Evolutionary conservation across 2,113 vertebrate species (phyloP), one percentile per base, ranked within the genome.

Genomic region (Myrmophylax atrothorax): DNA sequence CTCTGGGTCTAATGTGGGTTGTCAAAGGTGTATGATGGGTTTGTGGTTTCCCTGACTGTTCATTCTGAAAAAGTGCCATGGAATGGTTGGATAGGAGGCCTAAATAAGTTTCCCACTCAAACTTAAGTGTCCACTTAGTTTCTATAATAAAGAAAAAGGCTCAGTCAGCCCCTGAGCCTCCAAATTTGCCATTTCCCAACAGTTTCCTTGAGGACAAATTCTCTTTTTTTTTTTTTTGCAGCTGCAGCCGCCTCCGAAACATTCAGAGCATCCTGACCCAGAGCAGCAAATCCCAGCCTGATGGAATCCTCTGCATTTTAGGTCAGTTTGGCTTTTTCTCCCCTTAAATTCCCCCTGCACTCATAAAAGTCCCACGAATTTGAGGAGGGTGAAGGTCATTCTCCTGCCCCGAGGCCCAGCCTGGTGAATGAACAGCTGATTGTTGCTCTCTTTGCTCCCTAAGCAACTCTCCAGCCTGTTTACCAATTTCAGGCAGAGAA

Each of bases 231-330:
- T 42, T 42, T 6, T 92, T 49, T 96, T 97, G 38, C 97, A 99
- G 99, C 90, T 99, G 99, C 90, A 98, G 98, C 94, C 99, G 99
- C 56, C 98, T 99, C 94, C 98, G 98, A 55, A 98, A 98, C 92
- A 97, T 99, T 62, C 99, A 99, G 96, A 97, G 97, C 59, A 98
- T 99, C 93, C 97, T 99, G 80, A 96, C 94, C 10, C 98, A 98
- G 68, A 98, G 98, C 89, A 98, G 97, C 95, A 98, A 98, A 89
- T 96, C 98, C 83, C 97, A 95, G 35, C 98, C 99, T 7, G 99
- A 99, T 81, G 99, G 98, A 67, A 98, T 99, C 94, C 98, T 99
- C 80, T 99, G 99, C 97, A 99, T 99, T 94, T 98, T 99, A 35
- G 99, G 99, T 99, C 28, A 37, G 96, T 93, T 7, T 23, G 6